Conservation (phyloP, 2,888 invertebrate genomes). For the Pasiphila rectangulata region DNA sequence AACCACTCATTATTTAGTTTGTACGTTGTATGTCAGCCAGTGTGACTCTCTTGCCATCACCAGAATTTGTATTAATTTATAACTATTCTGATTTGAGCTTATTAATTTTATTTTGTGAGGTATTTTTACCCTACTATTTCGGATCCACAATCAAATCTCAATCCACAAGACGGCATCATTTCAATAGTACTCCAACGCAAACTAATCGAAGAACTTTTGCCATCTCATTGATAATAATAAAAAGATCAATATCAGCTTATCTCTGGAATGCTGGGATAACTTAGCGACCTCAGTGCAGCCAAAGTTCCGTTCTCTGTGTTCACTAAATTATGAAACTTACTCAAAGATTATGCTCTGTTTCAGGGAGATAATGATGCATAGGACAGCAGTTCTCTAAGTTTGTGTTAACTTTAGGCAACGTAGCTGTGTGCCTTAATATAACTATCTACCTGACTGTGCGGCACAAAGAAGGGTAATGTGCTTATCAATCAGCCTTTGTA, state of each 20-base stretch:
- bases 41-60: too few relatives aligned
- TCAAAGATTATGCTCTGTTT: constrained; percentile 11
- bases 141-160: not conserved
- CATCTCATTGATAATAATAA: constrained; percentile 32
- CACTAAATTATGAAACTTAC: constrained; percentile 15
- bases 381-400: not conserved
- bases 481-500: too few relatives aligned
- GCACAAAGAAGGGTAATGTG: too few relatives aligned
- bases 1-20: too few relatives aligned
- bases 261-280: constrained; percentile 10
- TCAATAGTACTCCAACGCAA: not conserved
- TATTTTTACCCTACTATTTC: too few relatives aligned
- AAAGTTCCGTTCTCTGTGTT: constrained; percentile 12
- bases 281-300: constrained; percentile 11
- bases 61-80: too few relatives aligned
- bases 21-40: too few relatives aligned
- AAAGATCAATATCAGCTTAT: constrained; percentile 27
- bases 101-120: too few relatives aligned
- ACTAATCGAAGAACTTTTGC: constrained; percentile 27
- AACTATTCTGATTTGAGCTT: too few relatives aligned
- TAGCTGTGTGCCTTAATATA: too few relatives aligned
- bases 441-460: too few relatives aligned
- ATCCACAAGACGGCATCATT: not conserved
- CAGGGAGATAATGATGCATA: constrained; percentile 6
- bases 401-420: not conserved